Conservation (phyloP, 1,140 invertebrate genomes). For the Listronotus bonariensis region DNA sequence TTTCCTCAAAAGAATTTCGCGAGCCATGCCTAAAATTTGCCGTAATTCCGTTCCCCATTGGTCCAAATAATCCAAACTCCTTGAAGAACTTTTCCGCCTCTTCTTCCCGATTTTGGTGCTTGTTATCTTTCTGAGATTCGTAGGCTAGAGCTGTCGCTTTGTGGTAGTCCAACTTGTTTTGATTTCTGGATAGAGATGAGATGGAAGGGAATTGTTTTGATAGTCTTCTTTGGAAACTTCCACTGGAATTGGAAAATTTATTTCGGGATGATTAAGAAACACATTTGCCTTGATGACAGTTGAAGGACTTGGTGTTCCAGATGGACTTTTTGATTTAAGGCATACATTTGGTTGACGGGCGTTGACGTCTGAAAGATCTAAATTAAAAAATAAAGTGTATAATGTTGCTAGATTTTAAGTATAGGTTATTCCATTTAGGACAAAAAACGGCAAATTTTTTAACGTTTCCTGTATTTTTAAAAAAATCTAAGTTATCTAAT, state of each 20-base stretch:
- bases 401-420: too few species aligned
- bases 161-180: conserved; percentile 49
- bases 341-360: conserved; percentile 20
- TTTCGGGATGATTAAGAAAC: conserved; percentile 49
- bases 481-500: too few species aligned
- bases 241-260: conserved; percentile 48
- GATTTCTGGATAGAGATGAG: conserved; percentile 42
- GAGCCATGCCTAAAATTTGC: conserved; percentile 38
- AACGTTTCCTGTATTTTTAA: too few species aligned
- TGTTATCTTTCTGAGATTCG: conserved; percentile 32
- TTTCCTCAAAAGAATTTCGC: conserved; percentile 30
- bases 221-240: conserved; percentile 39
- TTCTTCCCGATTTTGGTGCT: conserved; percentile 40
- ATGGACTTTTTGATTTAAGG: conserved; percentile 28
- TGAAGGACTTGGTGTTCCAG: conserved; percentile 21
- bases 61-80: conserved; percentile 50
- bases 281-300: conserved; percentile 41
- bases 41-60: conserved; percentile 54
- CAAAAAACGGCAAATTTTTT: too few species aligned
- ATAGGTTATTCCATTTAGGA: too few species aligned
- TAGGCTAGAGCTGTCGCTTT: conserved; percentile 46
- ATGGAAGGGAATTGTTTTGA: conserved; percentile 32
- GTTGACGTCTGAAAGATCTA: conserved; percentile 23
- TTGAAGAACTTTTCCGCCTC: conserved; percentile 51
- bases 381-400: conserved; percentile 2